phyloP scores from a whole-genome alignment of 2,113 vertebrate species.

The Varanus salvator region DNA sequence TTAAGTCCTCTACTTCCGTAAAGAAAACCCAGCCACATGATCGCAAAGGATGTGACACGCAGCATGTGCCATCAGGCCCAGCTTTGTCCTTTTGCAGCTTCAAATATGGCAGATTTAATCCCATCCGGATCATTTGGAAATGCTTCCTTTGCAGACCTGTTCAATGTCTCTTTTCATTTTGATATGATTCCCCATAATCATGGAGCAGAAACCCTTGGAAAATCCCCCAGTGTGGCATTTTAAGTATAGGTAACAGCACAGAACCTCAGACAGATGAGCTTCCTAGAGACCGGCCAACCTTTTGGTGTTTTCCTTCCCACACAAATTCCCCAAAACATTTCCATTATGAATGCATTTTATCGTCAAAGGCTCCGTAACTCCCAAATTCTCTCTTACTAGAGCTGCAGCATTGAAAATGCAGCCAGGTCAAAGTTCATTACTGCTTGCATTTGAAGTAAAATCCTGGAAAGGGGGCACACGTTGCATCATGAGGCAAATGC shows the following conservation, averaged over 20 bases:
- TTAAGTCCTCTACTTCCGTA: background rate
- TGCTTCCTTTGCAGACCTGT: background rate
- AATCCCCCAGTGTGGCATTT: background rate
- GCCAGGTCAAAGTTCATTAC: background rate
- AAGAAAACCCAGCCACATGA: background rate
- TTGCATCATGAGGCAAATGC: background rate
- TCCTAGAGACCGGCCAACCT: background rate
- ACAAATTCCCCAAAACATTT: conserved; percentile 16
- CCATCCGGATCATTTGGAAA: no score
- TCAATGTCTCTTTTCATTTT: background rate
- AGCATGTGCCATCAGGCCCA: background rate
- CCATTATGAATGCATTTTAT: conserved; percentile 29
- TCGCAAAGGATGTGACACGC: background rate
- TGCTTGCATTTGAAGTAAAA: background rate
- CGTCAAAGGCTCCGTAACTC: conserved; percentile 14
- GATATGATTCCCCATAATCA: conserved; percentile 8
- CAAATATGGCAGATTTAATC: background rate
- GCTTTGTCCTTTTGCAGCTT: background rate
- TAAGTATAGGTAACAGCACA: background rate
- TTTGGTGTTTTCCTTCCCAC: conserved; percentile 3
- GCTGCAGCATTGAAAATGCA: background rate
- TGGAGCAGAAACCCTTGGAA: background rate
- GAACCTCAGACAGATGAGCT: conserved; percentile 10
- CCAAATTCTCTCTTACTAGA: background rate
- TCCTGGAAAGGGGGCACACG: background rate